Percentiles rank a stretch among this genome's conserved stretches.
These are phyloP conservation scores for Apodemus agrarius DNA, from an alignment of 2,797 vertebrate genomes.

Conservation along the genomic window DNA sequence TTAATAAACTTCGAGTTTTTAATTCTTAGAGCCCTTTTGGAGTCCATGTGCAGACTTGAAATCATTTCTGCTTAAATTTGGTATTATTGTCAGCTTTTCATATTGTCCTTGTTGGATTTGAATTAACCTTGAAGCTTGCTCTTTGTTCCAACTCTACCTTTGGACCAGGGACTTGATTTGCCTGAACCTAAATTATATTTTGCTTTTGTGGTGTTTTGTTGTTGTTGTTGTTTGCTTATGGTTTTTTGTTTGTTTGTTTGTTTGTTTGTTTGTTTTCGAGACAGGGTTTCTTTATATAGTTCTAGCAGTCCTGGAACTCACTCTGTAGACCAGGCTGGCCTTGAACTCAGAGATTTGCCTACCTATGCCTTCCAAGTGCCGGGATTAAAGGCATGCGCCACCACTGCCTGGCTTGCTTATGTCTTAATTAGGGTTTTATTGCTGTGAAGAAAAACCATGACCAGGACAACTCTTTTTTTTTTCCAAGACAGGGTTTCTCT, in stretches of 20 bases:
- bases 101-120: neutral
- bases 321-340: too few species aligned
- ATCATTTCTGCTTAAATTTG: conserved; percentile 47
- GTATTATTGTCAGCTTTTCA: neutral
- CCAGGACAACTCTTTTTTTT: too few species aligned
- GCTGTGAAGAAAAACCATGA: neutral
- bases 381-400: too few species aligned
- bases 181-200: neutral
- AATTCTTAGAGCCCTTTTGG: neutral
- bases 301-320: too few species aligned
- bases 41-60: conserved; percentile 46
- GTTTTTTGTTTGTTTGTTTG: too few species aligned
- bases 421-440: neutral
- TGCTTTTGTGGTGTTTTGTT: neutral
- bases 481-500: too few species aligned
- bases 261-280: too few species aligned
- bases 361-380: too few species aligned
- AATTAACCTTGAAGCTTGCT: neutral
- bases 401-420: neutral
- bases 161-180: neutral
- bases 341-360: too few species aligned
- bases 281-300: too few species aligned
- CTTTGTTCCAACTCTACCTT: neutral
- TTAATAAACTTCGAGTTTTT: conserved; percentile 36
- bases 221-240: neutral